Percentiles rank a stretch among this genome's conserved stretches.
Evolutionary conservation across 1,140 invertebrate species (phyloP).

Genomic region (Pseudachorutes palmiensis): DNA sequence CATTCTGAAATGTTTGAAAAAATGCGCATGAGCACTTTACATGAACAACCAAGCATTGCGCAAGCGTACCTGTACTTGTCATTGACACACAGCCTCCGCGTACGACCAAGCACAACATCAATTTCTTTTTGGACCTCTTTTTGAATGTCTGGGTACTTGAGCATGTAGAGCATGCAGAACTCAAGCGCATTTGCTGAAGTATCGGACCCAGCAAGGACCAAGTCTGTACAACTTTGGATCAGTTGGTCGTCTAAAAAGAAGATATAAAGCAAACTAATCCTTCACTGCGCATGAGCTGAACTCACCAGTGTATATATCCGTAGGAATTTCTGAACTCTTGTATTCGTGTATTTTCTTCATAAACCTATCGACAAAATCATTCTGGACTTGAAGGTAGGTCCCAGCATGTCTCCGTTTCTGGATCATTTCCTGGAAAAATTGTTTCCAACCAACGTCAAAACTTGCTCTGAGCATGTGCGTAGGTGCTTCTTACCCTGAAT

Average conservation of each 20-base stretch:
- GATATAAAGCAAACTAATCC: not conserved
- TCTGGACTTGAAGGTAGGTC: not conserved
- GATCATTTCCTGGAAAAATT: constrained; percentile 13
- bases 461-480: too few species aligned
- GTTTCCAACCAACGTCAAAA: too few species aligned
- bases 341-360: constrained; percentile 5
- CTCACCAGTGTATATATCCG: constrained; percentile 13
- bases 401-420: not conserved
- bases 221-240: constrained; percentile 12
- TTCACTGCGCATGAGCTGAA: too few species aligned
- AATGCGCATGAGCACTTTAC: not conserved
- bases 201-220: constrained; percentile 36
- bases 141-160: constrained; percentile 9
- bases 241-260: constrained; percentile 14
- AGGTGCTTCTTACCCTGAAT: constrained; percentile 13
- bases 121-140: constrained; percentile 4
- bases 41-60: not conserved
- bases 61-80: constrained; percentile 58
- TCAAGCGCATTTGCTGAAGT: constrained; percentile 4
- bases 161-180: constrained; percentile 8
- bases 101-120: not conserved
- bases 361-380: constrained; percentile 14
- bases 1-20: constrained; percentile 52
- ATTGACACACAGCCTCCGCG: constrained; percentile 37
- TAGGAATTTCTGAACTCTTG: not conserved